Evolutionary conservation across 2,888 invertebrate species (phyloP).

Genomic region (Onthophagus sagittarius): DNA sequence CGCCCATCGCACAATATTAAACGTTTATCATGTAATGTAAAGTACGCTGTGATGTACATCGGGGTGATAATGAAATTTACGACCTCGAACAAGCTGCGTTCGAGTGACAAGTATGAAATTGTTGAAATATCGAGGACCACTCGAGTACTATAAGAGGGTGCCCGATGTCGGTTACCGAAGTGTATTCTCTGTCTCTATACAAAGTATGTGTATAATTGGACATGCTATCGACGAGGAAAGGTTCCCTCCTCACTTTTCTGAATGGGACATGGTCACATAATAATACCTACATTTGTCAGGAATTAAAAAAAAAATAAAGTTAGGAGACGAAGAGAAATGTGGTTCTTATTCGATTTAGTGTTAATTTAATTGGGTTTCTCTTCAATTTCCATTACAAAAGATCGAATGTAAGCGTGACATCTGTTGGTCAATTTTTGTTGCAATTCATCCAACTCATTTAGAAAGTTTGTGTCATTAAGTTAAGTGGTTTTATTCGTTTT

Average conservation of each 20-base stretch:
- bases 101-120: background rate
- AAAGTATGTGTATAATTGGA: background rate
- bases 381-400: background rate
- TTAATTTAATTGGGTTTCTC: background rate
- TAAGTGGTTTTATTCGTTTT: background rate
- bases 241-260: background rate
- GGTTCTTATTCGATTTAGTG: background rate
- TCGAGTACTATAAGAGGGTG: background rate
- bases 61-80: background rate
- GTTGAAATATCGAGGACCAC: background rate
- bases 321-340: background rate
- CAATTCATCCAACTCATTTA: background rate
- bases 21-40: background rate
- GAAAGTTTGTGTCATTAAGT: background rate
- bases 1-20: background rate
- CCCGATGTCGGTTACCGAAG: background rate
- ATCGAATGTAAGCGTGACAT: background rate
- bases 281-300: background rate
- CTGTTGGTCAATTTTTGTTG: background rate
- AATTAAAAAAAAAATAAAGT: background rate
- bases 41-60: background rate
- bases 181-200: background rate
- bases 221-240: background rate
- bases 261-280: background rate
- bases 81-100: background rate